Evolutionary conservation across 1,140 invertebrate species (phyloP).

Genomic region (Drosophila persimilis): DNA sequence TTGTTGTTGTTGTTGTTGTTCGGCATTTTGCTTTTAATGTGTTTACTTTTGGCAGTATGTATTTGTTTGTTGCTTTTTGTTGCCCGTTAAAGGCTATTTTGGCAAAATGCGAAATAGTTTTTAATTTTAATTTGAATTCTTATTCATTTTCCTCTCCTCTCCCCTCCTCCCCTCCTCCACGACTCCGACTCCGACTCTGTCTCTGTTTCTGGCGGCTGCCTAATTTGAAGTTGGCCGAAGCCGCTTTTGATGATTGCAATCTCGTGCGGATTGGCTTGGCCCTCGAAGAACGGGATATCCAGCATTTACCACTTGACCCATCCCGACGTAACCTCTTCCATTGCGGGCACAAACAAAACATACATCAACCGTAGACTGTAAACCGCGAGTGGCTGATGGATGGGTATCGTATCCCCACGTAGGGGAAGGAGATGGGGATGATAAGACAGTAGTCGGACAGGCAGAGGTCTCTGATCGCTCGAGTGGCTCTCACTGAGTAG

Average conservation of each 20-base stretch:
- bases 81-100: slow-evolving; percentile 44
- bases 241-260: slow-evolving; percentile 50
- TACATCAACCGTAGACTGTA: neutral
- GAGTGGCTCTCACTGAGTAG: slow-evolving; percentile 36
- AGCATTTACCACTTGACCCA: slow-evolving; percentile 7
- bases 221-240: slow-evolving; percentile 11
- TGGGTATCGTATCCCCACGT: no score
- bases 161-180: no score
- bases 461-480: slow-evolving; percentile 30
- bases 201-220: neutral
- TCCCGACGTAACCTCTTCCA: slow-evolving; percentile 9
- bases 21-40: slow-evolving; percentile 75
- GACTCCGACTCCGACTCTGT: no score
- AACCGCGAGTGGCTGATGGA: slow-evolving; percentile 1
- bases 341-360: neutral
- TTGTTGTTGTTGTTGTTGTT: slow-evolving; percentile 25
- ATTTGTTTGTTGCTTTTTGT: slow-evolving; percentile 8
- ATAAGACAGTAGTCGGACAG: neutral
- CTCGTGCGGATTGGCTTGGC: slow-evolving; percentile 1
- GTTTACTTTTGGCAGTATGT: slow-evolving; percentile 52
- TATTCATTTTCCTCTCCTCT: slow-evolving; percentile 35
- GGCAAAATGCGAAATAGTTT: slow-evolving; percentile 65
- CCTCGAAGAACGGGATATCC: slow-evolving; percentile 11
- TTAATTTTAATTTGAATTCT: slow-evolving; percentile 73
- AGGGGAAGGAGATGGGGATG: no score